A percentile compares a stretch with the other conserved stretches of the same genome.
These are phyloP conservation scores for Notothenia rossii DNA, from an alignment of 2,113 vertebrate genomes.

Conservation along the genomic window DNA sequence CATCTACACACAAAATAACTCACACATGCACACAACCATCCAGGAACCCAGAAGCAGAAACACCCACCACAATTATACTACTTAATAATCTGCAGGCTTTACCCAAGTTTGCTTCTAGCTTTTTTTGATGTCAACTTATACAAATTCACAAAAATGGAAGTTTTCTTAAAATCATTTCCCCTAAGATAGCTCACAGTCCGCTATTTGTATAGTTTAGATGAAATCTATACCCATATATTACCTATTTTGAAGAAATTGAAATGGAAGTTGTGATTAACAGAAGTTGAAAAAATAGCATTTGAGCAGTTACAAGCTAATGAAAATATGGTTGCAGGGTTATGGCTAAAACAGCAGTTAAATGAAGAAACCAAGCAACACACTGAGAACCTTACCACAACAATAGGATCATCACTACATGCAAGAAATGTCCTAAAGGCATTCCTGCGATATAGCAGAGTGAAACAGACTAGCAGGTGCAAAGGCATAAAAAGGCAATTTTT, in stretches of 20 bases:
- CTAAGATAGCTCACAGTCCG: neutral
- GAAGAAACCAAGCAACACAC: constrained; percentile 13
- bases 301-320: constrained; percentile 36
- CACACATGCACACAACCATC: constrained; percentile 8
- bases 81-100: constrained; percentile 54
- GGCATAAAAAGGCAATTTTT: no score
- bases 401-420: no score
- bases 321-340: constrained; percentile 30
- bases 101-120: constrained; percentile 46
- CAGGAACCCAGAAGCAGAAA: constrained; percentile 48
- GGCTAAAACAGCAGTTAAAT: constrained; percentile 15
- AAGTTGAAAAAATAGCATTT: no score
- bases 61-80: constrained; percentile 47
- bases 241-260: constrained; percentile 11
- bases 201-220: constrained; percentile 4
- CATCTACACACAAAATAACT: constrained; percentile 24
- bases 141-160: constrained; percentile 22
- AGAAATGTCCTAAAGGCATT: no score
- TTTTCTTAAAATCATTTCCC: constrained; percentile 40
- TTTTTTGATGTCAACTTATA: constrained; percentile 27
- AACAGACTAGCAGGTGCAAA: no score
- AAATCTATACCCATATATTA: constrained; percentile 11
- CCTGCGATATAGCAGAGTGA: no score
- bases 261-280: neutral
- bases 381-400: no score